These are phyloP conservation scores for Urocolius indicus DNA, from an alignment of 2,113 vertebrate genomes.

Conservation along the genomic window DNA sequence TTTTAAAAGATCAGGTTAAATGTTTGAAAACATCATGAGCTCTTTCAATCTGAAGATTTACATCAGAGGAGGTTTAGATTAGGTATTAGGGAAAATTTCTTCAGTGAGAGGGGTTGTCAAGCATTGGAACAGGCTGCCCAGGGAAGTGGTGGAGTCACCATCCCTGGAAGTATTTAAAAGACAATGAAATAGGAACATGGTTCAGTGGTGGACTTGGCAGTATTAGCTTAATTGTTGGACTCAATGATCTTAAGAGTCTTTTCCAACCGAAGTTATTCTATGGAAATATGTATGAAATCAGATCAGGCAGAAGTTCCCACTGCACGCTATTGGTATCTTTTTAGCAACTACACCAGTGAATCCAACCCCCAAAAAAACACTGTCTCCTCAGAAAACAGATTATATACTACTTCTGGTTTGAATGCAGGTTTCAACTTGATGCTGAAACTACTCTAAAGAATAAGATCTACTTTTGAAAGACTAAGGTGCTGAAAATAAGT, in stretches of 20 bases:
- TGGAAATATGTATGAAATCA: background rate
- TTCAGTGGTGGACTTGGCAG: background rate
- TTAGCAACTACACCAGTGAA: background rate
- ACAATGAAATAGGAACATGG: background rate
- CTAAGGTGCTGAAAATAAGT: background rate
- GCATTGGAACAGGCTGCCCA: background rate
- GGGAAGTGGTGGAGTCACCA: no score
- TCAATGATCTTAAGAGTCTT: background rate
- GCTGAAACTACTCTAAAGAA: background rate
- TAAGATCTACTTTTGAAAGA: background rate
- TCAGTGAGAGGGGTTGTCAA: background rate
- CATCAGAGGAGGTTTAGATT: background rate
- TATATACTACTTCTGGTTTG: background rate
- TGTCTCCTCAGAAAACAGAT: background rate
- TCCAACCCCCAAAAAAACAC: background rate
- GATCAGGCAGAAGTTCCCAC: background rate
- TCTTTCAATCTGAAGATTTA: background rate
- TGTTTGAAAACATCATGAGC: background rate
- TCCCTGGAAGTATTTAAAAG: background rate
- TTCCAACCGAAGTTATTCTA: background rate
- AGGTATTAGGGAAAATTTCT: background rate
- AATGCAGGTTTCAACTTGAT: background rate
- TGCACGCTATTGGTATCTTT: background rate
- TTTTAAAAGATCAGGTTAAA: background rate
- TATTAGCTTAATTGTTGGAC: background rate